Conservation (phyloP, 2,797 vertebrate species). For the Schizopygopsis pylzovi region DNA sequence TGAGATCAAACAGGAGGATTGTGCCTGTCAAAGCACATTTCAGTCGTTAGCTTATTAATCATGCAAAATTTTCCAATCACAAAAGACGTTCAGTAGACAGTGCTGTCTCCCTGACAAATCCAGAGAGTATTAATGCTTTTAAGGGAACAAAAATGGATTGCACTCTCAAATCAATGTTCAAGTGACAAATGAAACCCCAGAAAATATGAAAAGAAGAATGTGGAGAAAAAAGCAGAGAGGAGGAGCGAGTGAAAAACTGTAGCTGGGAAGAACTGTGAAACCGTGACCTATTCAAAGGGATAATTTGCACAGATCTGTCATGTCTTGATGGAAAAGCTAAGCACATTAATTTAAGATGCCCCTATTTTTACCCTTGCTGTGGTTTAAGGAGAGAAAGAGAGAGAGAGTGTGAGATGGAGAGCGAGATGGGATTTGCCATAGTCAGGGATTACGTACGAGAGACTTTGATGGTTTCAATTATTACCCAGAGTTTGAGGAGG, state of each 20-base stretch:
- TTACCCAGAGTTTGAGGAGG: constrained; percentile 65
- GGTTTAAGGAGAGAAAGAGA: constrained; percentile 52
- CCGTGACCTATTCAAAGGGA: constrained; percentile 68
- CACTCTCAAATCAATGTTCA: constrained; percentile 59
- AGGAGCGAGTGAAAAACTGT: constrained; percentile 52
- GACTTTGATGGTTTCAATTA: constrained; percentile 72
- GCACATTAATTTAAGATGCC: constrained; percentile 69
- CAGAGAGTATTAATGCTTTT: constrained; percentile 60
- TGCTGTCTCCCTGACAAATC: constrained; percentile 47
- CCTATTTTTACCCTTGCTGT: constrained; percentile 58
- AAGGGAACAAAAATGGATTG: constrained; percentile 60
- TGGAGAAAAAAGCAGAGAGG: constrained; percentile 8
- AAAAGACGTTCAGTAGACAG: constrained; percentile 31
- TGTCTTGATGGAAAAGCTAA: constrained; percentile 70
- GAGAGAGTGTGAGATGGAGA: constrained; percentile 42
- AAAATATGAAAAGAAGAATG: constrained; percentile 63
- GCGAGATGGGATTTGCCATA: constrained; percentile 60
- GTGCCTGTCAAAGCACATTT: constrained; percentile 40
- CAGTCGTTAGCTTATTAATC: constrained; percentile 44
- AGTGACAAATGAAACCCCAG: constrained; percentile 63
- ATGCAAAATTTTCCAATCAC: constrained; percentile 49
- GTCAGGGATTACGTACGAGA: constrained; percentile 63
- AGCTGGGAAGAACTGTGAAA: constrained; percentile 64
- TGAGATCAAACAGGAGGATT: constrained; percentile 49
- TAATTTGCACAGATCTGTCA: constrained; percentile 70